These are phyloP conservation scores for Caiman crocodilus DNA, from an alignment of 2,797 vertebrate species.

Conservation along the genomic window DNA sequence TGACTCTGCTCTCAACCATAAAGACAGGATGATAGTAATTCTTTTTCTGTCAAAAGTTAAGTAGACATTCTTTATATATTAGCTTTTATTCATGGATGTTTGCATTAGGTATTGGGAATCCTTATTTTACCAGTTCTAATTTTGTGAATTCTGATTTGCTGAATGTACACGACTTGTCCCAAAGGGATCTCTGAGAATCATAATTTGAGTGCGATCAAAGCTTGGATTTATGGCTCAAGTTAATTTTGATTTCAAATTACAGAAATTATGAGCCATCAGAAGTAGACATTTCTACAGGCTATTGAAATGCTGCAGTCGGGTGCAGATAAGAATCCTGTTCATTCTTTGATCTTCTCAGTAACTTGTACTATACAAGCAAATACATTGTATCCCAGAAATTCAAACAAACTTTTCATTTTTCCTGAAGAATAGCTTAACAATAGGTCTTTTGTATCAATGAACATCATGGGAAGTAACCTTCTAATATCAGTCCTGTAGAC, in stretches of 20 bases:
- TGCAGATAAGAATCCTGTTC: conserved; percentile 29
- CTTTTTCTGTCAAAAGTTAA: conserved; percentile 23
- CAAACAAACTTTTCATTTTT: background rate
- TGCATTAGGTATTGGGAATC: conserved; percentile 22
- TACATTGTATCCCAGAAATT: background rate
- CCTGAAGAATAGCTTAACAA: background rate
- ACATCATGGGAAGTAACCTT: background rate
- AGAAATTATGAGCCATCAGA: conserved; percentile 5
- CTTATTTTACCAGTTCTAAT: conserved; percentile 57
- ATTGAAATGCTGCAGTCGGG: background rate
- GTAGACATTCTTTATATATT: conserved; percentile 4
- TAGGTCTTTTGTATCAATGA: background rate
- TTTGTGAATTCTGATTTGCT: conserved; percentile 20
- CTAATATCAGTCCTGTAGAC: background rate
- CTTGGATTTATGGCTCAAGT: background rate
- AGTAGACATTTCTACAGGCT: conserved; percentile 1
- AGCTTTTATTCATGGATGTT: conserved; percentile 31
- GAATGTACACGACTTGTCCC: conserved; percentile 23
- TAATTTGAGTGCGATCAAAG: conserved; percentile 41
- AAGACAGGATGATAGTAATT: conserved; percentile 33
- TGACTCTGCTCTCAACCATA: conserved; percentile 35
- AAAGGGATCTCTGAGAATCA: conserved; percentile 9
- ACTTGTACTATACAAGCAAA: conserved; percentile 2
- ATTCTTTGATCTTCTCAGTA: conserved; percentile 22
- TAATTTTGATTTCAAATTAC: conserved; percentile 50